Conservation (phyloP, 2,113 vertebrate species). For the Indicator indicator region DNA sequence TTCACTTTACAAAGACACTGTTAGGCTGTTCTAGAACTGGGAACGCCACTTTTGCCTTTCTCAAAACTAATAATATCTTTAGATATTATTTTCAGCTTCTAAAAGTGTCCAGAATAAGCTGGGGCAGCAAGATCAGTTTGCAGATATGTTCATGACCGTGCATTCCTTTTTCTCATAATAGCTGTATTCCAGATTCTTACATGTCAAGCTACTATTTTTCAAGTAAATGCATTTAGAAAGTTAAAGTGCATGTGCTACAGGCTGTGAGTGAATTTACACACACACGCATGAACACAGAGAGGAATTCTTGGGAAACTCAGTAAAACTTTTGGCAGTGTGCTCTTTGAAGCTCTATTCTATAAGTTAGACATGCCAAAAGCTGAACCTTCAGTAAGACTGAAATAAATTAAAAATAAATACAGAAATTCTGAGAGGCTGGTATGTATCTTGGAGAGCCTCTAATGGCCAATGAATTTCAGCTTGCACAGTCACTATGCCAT, state of each 20-base stretch:
- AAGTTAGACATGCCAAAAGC: background rate
- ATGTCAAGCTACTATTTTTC: background rate
- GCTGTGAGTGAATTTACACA: background rate
- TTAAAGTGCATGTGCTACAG: background rate
- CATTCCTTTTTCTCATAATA: background rate
- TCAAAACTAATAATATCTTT: background rate
- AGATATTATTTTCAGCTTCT: background rate
- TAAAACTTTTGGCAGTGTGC: background rate
- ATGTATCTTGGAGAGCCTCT: background rate
- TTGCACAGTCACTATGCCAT: background rate
- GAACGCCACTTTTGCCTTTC: background rate
- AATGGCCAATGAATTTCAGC: conserved; percentile 26
- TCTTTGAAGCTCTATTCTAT: background rate
- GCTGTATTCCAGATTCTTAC: background rate
- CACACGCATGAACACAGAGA: background rate
- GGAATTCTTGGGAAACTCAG: background rate
- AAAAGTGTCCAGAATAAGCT: background rate
- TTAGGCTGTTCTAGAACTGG: background rate
- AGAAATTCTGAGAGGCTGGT: conserved; percentile 6
- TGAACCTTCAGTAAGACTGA: background rate
- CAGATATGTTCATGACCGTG: background rate
- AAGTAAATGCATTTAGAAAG: background rate
- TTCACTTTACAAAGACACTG: background rate
- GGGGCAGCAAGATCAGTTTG: background rate
- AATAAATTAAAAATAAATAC: conserved; percentile 26